These are phyloP conservation scores for Pygathrix nemaeus DNA, from an alignment of 2,113 vertebrate genomes.

Conservation along the genomic window DNA sequence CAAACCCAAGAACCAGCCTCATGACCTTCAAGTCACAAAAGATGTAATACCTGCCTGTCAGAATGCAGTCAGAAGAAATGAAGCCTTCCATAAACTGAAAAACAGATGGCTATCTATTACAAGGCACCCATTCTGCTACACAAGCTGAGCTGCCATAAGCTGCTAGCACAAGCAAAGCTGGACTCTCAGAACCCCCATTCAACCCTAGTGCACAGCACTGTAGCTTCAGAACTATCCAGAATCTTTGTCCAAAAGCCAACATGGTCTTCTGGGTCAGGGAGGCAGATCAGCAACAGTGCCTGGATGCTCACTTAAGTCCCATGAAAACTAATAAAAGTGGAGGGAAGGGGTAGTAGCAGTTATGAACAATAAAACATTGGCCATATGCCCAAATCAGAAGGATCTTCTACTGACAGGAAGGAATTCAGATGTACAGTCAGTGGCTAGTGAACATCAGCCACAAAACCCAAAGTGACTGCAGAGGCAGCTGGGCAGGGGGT, in stretches of 20 bases:
- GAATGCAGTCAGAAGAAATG: background rate
- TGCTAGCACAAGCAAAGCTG: too few species aligned
- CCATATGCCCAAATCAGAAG: background rate
- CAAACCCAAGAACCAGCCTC: background rate
- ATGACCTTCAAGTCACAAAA: background rate
- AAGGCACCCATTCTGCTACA: rapidly evolving
- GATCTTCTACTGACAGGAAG: background rate
- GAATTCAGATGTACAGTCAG: background rate
- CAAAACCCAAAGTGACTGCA: background rate
- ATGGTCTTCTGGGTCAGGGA: background rate
- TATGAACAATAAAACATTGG: background rate
- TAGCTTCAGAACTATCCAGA: background rate
- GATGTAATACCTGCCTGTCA: background rate
- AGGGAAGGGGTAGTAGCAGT: background rate
- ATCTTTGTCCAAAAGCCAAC: background rate
- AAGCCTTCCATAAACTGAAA: background rate
- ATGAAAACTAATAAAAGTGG: background rate
- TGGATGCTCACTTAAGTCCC: background rate
- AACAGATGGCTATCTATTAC: background rate
- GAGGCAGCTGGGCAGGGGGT: background rate
- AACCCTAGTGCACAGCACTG: background rate
- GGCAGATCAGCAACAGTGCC: background rate
- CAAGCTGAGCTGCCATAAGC: background rate
- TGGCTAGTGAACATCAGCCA: background rate
- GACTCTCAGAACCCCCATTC: too few species aligned